Evolutionary conservation across 2,797 vertebrate species (phyloP), one percentile per base, ranked within the genome.

Genomic region (Parauchenoglanis ngamensis): DNA sequence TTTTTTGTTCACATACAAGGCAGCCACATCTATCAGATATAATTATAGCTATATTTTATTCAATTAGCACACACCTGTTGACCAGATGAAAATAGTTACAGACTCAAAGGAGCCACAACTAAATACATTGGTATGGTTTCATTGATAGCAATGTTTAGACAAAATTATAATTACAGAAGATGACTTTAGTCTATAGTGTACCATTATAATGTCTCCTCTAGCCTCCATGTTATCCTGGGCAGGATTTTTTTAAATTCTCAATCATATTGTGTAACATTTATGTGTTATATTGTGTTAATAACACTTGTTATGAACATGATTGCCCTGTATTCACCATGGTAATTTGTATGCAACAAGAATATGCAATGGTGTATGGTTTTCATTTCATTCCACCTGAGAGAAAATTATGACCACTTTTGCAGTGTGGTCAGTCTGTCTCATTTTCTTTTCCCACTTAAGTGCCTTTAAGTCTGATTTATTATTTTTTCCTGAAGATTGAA

Each of bases 401-500:
- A 46, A 44, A 79, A 79, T 46, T 63, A 44, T 17, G 13, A 63
- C 23, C 59, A 17, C 28, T 40, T 44, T 61, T 40, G 19, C 78
- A 46, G 35, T 46, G 57, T 81, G 23, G 23, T 28, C 35, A 1
- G 21, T 81, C 57, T 81, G 0, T 46, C 12, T 81, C 15, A 81
- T 81, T 81, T 15, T 63, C 57, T 63, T 61, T 61, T 61, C 21
- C 77, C 78, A 40, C 21, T 81, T 65, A 81, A 46, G 40, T 49
- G 79, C 57, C 40, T 65, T 63, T 65, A 65, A 28, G 59, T 81
- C 40, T 17, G 79, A 81, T 81, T 81, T 81, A 46, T 63, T 81
- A 21, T 46, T 49, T n/a, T 49, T 65, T 40, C 59, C 40, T 28
- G 59, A 63, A 65, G 40, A 21, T 21, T 61, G 3, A 2, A 81